Conservation (phyloP, 53 echinoderm and acorn worm genomes). For the Stichopus horrens region DNA sequence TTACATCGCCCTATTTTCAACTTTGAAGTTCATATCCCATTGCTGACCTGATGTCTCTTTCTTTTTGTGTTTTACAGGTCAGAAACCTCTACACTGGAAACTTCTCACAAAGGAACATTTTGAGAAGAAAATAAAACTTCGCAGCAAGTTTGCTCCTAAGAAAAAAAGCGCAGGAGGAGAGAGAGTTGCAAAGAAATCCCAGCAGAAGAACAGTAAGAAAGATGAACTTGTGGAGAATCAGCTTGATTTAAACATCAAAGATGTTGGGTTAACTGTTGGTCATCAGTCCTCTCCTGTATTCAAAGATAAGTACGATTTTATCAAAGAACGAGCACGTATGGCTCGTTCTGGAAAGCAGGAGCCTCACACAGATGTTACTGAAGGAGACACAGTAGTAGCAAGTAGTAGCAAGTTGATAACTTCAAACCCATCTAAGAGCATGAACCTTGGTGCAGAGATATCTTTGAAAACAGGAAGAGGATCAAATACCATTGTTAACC, state of each 20-base stretch:
- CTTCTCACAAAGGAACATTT: conserved; percentile 31
- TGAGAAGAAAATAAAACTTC: conserved; percentile 20
- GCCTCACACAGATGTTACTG: not conserved
- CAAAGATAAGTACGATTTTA: conserved; percentile 97
- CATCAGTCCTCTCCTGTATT: conserved; percentile 26
- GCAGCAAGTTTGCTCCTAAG: conserved; percentile 12
- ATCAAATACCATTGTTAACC: conserved; percentile 34
- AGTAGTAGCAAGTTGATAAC: conserved; percentile 13
- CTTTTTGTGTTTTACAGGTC: conserved; percentile 15
- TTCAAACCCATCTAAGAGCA: not conserved
- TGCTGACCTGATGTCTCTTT: not conserved
- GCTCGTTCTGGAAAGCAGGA: conserved; percentile 58
- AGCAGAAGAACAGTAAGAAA: not conserved
- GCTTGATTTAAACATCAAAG: not conserved
- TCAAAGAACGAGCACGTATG: conserved; percentile 80
- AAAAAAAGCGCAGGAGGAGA: not conserved
- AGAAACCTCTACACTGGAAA: conserved; percentile 42
- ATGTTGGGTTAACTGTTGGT: not conserved
- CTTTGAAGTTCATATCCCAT: not conserved
- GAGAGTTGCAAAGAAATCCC: not conserved
- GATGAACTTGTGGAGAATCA: not conserved
- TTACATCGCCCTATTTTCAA: no score
- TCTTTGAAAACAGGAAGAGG: not conserved
- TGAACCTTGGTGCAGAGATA: conserved; percentile 17
- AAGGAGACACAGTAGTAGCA: not conserved